These are phyloP conservation scores for Sarcophaga variegata DNA, from an alignment of 2,888 invertebrate genomes.

Conservation along the genomic window DNA sequence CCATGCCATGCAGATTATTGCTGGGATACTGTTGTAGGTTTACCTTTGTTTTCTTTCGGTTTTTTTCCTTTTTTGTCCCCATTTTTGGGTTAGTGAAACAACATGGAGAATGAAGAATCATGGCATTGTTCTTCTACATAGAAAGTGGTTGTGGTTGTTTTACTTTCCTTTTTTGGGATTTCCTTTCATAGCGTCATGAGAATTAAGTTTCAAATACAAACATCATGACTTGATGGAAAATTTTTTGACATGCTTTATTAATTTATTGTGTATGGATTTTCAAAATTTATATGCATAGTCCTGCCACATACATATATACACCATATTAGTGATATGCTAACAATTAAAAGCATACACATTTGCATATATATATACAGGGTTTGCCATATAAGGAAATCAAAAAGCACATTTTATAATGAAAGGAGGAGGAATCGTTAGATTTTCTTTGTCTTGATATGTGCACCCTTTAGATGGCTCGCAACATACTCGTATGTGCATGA, in stretches of 20 bases:
- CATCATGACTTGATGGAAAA: conserved; percentile 63
- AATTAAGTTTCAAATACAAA: background rate
- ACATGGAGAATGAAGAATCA: too few species aligned
- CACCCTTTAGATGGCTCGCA: background rate
- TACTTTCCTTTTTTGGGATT: background rate
- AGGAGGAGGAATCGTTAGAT: too few species aligned
- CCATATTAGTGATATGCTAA: background rate
- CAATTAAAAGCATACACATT: background rate
- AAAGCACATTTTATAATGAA: too few species aligned
- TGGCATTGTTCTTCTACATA: background rate
- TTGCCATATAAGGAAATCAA: background rate
- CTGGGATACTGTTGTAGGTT: too few species aligned
- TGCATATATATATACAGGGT: background rate
- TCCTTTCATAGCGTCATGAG: background rate
- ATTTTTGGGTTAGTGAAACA: too few species aligned
- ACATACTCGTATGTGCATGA: conserved; percentile 31
- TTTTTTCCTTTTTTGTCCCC: too few species aligned
- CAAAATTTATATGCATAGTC: background rate
- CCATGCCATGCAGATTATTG: background rate
- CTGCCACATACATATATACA: background rate
- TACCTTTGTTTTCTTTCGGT: too few species aligned
- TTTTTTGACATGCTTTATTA: conserved; percentile 66
- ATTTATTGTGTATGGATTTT: conserved; percentile 56
- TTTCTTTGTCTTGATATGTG: background rate
- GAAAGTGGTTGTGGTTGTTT: background rate